Percentiles rank a stretch among this genome's conserved stretches.
Conservation (phyloP, 2,888 invertebrate genomes). For the Caenorhabditis japonica region DNA sequence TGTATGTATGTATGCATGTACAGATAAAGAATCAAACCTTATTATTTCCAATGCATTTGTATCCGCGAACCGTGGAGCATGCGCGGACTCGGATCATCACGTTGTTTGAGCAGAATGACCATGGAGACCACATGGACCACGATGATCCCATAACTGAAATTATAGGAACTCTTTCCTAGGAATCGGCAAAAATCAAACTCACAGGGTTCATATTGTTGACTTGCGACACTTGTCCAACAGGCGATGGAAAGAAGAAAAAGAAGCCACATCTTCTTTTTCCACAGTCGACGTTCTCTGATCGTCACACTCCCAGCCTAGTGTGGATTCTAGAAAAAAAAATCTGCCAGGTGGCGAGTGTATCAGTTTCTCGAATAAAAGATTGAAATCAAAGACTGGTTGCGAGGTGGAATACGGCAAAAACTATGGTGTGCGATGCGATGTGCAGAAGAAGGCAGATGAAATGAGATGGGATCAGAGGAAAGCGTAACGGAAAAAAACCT, state of each 20-base stretch:
- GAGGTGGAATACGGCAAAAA: slow-evolving; percentile 23
- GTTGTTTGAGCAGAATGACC: slow-evolving; percentile 74
- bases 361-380: slow-evolving; percentile 35
- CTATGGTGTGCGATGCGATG: slow-evolving; percentile 22
- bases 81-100: slow-evolving; percentile 76
- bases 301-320: background rate
- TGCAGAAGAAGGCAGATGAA: slow-evolving; percentile 13
- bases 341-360: slow-evolving; percentile 10
- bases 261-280: slow-evolving; percentile 19
- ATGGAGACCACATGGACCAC: slow-evolving; percentile 77
- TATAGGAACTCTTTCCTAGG: background rate
- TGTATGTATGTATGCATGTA: too few species aligned
- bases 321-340: slow-evolving; percentile 5
- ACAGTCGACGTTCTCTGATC: background rate
- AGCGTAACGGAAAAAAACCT: too few species aligned
- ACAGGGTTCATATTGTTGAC: slow-evolving; percentile 55
- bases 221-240: slow-evolving; percentile 3
- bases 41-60: slow-evolving; percentile 75
- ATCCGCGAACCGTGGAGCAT: slow-evolving; percentile 76
- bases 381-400: slow-evolving; percentile 25
- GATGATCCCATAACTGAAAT: slow-evolving; percentile 72
- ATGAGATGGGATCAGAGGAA: slow-evolving; percentile 21
- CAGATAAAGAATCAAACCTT: slow-evolving; percentile 57
- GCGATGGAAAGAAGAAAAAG: slow-evolving; percentile 21
- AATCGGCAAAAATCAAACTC: background rate